Evolutionary conservation across 2,113 vertebrate species (phyloP).

Genomic region (Neodontobutis hainanensis): DNA sequence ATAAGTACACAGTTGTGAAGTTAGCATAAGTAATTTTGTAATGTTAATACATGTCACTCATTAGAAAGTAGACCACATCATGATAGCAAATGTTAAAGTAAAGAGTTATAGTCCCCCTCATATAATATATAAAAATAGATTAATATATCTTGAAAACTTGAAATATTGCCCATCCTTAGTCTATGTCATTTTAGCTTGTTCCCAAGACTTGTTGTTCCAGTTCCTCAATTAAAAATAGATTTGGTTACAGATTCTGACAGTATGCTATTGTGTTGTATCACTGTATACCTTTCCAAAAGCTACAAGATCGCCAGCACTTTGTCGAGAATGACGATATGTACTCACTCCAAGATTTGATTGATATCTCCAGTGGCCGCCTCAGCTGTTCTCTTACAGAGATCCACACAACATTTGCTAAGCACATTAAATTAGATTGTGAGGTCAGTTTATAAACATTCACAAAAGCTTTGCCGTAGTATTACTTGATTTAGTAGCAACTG

Average conservation of each 20-base stretch:
- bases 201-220: too few species aligned
- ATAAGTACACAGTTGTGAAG: too few species aligned
- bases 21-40: too few species aligned
- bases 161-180: too few species aligned
- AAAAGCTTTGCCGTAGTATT: neutral
- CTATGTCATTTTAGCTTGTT: too few species aligned
- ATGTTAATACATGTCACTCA: too few species aligned
- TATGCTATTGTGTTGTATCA: neutral
- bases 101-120: too few species aligned
- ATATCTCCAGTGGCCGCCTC: slow-evolving; percentile 88
- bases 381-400: slow-evolving; percentile 93
- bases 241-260: neutral
- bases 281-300: slow-evolving; percentile 70
- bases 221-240: too few species aligned
- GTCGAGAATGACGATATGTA: slow-evolving; percentile 99
- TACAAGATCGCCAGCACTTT: slow-evolving; percentile 98
- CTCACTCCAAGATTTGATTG: slow-evolving; percentile 94
- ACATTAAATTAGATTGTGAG: slow-evolving; percentile 99
- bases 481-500: neutral
- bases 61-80: too few species aligned
- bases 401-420: slow-evolving; percentile 97
- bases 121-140: too few species aligned
- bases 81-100: too few species aligned
- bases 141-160: too few species aligned
- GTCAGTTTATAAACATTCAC: slow-evolving; percentile 67